These are phyloP conservation scores for Chromobotia macracanthus DNA, from an alignment of 2,797 vertebrate genomes.

Conservation along the genomic window DNA sequence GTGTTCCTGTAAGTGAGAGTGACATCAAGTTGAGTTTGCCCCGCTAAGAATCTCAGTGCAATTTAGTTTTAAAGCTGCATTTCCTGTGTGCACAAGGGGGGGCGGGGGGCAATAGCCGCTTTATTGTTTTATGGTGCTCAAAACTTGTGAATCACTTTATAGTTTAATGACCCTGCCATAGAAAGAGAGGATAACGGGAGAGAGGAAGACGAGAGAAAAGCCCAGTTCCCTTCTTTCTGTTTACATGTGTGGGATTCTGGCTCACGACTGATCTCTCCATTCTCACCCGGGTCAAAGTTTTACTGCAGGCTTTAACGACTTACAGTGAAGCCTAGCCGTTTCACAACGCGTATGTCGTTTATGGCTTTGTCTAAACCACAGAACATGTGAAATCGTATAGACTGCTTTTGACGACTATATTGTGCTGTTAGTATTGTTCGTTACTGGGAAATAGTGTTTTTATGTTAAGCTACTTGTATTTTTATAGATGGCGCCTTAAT, in stretches of 20 bases:
- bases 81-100: conserved; percentile 71
- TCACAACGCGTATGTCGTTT: conserved; percentile 56
- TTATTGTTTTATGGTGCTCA: conserved; percentile 92
- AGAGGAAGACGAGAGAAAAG: conserved; percentile 56
- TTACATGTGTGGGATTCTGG: conserved; percentile 74
- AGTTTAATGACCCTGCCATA: conserved; percentile 85
- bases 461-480: neutral
- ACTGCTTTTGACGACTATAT: neutral
- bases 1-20: conserved; percentile 35
- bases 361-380: conserved; percentile 36
- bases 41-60: conserved; percentile 51
- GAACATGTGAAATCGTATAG: conserved; percentile 29
- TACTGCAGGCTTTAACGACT: conserved; percentile 85
- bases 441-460: neutral
- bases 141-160: conserved; percentile 93
- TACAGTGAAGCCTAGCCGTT: conserved; percentile 64
- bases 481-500: neutral
- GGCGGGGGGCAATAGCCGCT: conserved; percentile 66
- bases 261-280: conserved; percentile 71
- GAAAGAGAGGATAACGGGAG: conserved; percentile 32
- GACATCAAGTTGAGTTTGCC: conserved; percentile 28
- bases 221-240: conserved; percentile 67
- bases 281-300: conserved; percentile 84
- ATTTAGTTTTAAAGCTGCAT: conserved; percentile 64
- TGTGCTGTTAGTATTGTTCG: neutral